Evolutionary conservation across 2,113 vertebrate genomes (phyloP).

Genomic region (Varanus komodoensis): DNA sequence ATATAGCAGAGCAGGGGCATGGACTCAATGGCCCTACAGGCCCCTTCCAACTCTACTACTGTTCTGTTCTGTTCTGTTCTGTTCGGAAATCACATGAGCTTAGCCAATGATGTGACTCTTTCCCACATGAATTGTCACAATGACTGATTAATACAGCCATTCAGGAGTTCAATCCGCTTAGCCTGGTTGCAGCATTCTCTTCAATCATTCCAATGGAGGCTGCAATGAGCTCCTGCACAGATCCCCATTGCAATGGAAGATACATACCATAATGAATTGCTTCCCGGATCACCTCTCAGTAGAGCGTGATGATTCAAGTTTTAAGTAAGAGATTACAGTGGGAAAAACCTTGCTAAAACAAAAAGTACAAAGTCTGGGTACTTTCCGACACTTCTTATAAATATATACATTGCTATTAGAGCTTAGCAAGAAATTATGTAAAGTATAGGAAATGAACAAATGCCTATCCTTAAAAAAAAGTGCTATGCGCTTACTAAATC

Average conservation of each 20-base stretch:
- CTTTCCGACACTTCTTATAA: slow-evolving; percentile 47
- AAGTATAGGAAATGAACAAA: slow-evolving; percentile 21
- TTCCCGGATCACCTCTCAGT: accelerated
- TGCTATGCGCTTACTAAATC: slow-evolving; percentile 15
- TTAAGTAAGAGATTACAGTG: background rate
- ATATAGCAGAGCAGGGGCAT: background rate
- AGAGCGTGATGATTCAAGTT: slow-evolving; percentile 26
- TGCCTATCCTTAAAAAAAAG: background rate
- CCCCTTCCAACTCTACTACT: no score
- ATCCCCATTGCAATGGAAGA: background rate
- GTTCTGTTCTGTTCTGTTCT: no score
- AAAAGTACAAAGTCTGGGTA: slow-evolving; percentile 50
- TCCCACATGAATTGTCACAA: background rate
- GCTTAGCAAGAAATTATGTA: slow-evolving; percentile 49
- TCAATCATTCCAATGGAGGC: accelerated
- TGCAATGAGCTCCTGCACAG: background rate
- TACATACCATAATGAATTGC: background rate
- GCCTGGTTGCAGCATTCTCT: background rate
- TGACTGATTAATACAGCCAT: background rate
- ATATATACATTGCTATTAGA: background rate
- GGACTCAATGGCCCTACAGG: no score
- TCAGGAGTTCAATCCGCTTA: background rate
- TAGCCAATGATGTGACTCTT: background rate
- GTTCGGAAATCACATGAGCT: background rate
- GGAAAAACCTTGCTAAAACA: background rate